A percentile compares a stretch with the other conserved stretches of the same genome.
Conservation (phyloP, 1,140 invertebrate genomes). For the Temnothorax nylanderi region DNA sequence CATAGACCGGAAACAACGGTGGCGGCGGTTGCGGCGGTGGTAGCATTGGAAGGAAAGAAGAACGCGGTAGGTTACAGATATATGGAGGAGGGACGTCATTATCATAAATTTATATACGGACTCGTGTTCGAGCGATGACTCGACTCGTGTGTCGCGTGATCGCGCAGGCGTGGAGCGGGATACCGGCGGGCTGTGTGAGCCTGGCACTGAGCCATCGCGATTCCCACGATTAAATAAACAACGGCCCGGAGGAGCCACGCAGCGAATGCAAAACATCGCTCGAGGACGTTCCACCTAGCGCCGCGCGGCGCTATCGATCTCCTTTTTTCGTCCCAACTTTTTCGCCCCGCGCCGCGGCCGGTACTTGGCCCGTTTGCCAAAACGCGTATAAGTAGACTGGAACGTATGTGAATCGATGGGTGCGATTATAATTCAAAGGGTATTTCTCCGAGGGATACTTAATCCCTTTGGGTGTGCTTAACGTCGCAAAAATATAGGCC, state of each 20-base stretch:
- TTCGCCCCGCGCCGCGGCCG: slow-evolving; percentile 2
- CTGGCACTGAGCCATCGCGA: slow-evolving; percentile 77
- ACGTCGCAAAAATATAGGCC: background rate
- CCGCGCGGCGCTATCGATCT: slow-evolving; percentile 29
- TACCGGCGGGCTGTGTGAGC: slow-evolving; percentile 25
- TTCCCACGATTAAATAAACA: slow-evolving; percentile 80
- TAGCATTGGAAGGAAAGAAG: background rate
- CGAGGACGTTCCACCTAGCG: slow-evolving; percentile 54
- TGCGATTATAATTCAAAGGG: slow-evolving; percentile 57
- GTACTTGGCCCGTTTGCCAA: slow-evolving; percentile 51
- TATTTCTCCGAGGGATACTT: slow-evolving; percentile 13
- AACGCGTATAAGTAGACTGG: slow-evolving; percentile 44
- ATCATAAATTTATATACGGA: slow-evolving; percentile 66
- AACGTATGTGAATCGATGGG: slow-evolving; percentile 45
- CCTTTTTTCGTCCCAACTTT: slow-evolving; percentile 14
- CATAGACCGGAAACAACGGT: slow-evolving; percentile 22
- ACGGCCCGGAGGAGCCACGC: slow-evolving; percentile 69
- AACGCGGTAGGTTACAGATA: slow-evolving; percentile 25
- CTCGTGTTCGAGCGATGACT: slow-evolving; percentile 62
- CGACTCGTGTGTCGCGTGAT: slow-evolving; percentile 64
- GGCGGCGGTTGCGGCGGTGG: background rate
- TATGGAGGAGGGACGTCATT: slow-evolving; percentile 34
- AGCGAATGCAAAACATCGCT: slow-evolving; percentile 73
- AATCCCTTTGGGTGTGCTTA: slow-evolving; percentile 36
- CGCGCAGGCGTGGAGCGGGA: slow-evolving; percentile 66